Evolutionary conservation across 1,140 invertebrate species (phyloP).

Genomic region (Bombus affinis): DNA sequence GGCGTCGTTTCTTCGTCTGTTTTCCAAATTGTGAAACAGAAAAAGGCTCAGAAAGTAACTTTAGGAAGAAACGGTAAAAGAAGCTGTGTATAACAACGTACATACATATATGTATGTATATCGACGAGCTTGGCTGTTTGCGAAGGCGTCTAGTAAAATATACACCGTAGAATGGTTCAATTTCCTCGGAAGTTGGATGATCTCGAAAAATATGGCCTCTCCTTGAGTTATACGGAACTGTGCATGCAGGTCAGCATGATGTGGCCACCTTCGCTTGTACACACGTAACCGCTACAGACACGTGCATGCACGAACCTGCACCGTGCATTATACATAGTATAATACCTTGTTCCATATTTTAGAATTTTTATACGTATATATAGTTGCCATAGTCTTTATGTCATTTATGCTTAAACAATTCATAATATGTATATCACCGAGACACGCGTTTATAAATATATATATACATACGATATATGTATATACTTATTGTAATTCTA

Average conservation of each 20-base stretch:
- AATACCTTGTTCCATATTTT: slow-evolving; percentile 9
- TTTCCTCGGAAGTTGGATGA: slow-evolving; percentile 23
- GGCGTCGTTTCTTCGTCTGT: not conserved
- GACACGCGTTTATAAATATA: not conserved
- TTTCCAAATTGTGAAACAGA: not conserved
- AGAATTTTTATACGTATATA: not conserved
- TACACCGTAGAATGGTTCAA: slow-evolving; percentile 29
- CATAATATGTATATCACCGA: not conserved
- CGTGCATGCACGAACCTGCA: not conserved
- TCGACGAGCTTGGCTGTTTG: slow-evolving; percentile 7
- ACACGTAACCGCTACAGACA: not conserved
- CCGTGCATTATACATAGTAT: not conserved
- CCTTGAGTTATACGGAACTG: slow-evolving; percentile 16
- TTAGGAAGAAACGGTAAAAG: not conserved
- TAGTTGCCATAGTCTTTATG: not conserved
- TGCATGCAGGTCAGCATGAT: slow-evolving; percentile 21
- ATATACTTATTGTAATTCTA: not conserved
- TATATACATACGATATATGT: not conserved
- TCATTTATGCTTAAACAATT: not conserved
- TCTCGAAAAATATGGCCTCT: slow-evolving; percentile 33
- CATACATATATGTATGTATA: not conserved
- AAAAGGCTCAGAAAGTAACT: not conserved
- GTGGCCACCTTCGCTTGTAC: not conserved
- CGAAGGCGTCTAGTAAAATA: slow-evolving; percentile 25
- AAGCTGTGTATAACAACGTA: slow-evolving; percentile 10